Conservation (phyloP, 2,797 vertebrate species). For the Podargus strigoides region DNA sequence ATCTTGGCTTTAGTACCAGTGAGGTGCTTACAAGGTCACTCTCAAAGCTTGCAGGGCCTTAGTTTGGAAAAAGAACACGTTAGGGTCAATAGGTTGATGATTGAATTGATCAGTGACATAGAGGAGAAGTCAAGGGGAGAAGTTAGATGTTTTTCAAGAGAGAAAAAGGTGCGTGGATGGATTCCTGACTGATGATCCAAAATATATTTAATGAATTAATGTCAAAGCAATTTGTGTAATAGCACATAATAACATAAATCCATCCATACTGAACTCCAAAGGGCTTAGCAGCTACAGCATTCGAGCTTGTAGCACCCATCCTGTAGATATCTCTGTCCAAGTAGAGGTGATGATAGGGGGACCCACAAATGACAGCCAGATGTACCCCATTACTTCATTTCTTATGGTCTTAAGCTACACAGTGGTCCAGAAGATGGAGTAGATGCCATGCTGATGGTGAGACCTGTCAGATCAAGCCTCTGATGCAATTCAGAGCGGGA, state of each 20-base stretch:
- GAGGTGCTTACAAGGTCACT: not conserved
- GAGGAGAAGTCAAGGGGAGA: not conserved
- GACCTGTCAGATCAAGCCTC: not conserved
- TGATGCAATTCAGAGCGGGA: not conserved
- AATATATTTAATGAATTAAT: not conserved
- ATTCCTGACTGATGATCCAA: not conserved
- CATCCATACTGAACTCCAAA: not conserved
- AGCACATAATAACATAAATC: too few species aligned
- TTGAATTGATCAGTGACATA: not conserved
- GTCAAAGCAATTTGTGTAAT: not conserved
- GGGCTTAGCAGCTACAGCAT: not conserved
- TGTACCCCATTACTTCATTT: not conserved
- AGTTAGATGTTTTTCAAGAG: not conserved
- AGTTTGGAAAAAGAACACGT: fast-evolving
- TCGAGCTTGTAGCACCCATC: not conserved
- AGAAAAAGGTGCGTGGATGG: not conserved
- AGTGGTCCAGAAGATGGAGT: not conserved
- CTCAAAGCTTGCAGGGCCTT: not conserved
- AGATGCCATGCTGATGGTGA: fast-evolving
- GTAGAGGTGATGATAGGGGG: not conserved
- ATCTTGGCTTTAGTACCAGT: not conserved
- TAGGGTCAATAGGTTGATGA: not conserved
- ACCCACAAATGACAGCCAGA: not conserved
- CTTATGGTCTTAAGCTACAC: not conserved
- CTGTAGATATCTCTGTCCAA: not conserved